Percentiles rank a stretch among this genome's conserved stretches.
Conservation (phyloP, 1,140 invertebrate genomes). For the Diachasmimorpha longicaudata region DNA sequence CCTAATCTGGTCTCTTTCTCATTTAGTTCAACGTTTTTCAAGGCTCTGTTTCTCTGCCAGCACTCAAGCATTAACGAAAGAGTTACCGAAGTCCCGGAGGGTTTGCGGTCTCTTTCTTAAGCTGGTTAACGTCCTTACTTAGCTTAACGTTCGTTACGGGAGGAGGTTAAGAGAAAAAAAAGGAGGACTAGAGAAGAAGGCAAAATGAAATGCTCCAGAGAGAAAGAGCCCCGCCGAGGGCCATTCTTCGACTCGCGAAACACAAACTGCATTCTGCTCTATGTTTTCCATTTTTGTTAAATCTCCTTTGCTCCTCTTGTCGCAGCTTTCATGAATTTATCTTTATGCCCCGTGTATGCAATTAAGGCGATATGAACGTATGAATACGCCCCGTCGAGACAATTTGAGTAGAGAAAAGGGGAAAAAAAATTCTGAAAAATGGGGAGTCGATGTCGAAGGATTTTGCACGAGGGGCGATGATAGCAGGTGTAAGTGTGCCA, state of each 20-base stretch:
- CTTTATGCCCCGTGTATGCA: background rate
- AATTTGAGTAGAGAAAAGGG: too few species aligned
- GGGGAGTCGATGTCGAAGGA: background rate
- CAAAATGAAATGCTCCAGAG: background rate
- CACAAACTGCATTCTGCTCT: background rate
- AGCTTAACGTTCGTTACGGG: slow-evolving; percentile 51
- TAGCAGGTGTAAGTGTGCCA: background rate
- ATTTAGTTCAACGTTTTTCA: slow-evolving; percentile 8
- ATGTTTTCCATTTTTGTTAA: background rate
- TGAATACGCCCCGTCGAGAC: too few species aligned
- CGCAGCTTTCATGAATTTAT: background rate
- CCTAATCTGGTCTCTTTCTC: slow-evolving; percentile 42
- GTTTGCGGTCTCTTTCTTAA: slow-evolving; percentile 33
- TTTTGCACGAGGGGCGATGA: slow-evolving; percentile 18
- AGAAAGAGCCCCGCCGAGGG: slow-evolving; percentile 7
- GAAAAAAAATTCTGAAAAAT: background rate
- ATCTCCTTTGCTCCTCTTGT: background rate
- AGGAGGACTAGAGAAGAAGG: background rate
- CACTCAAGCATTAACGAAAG: slow-evolving; percentile 44
- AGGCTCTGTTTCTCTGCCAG: slow-evolving; percentile 31
- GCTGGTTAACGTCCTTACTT: slow-evolving; percentile 48
- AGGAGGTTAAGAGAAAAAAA: slow-evolving; percentile 15
- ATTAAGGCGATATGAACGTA: too few species aligned
- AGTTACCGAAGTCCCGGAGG: slow-evolving; percentile 42
- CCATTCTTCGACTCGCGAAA: slow-evolving; percentile 8